These are phyloP conservation scores for Microtus oregoni DNA, from an alignment of 2,113 vertebrate genomes.

Conservation along the genomic window DNA sequence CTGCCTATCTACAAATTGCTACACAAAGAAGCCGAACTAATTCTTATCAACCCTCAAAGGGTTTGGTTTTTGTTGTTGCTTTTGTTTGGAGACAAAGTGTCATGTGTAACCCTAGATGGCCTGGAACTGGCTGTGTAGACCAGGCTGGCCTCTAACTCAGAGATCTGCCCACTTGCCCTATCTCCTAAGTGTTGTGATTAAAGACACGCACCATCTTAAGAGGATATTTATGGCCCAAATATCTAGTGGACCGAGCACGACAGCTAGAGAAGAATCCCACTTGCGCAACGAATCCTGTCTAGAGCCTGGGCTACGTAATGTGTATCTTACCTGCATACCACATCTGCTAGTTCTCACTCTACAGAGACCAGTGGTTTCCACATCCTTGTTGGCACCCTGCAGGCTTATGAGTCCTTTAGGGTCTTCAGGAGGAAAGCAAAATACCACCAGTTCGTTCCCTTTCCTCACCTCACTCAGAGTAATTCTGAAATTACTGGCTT, in stretches of 20 bases:
- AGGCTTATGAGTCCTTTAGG: background rate
- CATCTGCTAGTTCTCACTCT: background rate
- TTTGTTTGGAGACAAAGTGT: background rate
- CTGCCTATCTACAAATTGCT: conserved; percentile 2
- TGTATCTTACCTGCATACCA: background rate
- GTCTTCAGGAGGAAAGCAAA: background rate
- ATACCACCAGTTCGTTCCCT: background rate
- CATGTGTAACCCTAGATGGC: background rate
- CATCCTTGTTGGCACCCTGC: background rate
- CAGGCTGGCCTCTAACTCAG: background rate
- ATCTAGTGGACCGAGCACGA: background rate
- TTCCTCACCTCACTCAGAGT: background rate
- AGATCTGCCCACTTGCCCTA: background rate
- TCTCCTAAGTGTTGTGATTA: background rate
- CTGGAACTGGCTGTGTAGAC: background rate
- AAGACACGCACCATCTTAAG: background rate
- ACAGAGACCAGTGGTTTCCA: background rate
- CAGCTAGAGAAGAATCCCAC: background rate
- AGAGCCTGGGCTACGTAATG: background rate
- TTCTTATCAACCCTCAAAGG: conserved; percentile 1
- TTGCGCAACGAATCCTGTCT: background rate
- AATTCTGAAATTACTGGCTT: conserved; percentile 1
- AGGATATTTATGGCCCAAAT: background rate
- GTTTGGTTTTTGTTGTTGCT: background rate
- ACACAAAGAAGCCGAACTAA: conserved; percentile 25